phyloP scores from a whole-genome alignment of 2,113 vertebrate species.

The Sceloporus undulatus region DNA sequence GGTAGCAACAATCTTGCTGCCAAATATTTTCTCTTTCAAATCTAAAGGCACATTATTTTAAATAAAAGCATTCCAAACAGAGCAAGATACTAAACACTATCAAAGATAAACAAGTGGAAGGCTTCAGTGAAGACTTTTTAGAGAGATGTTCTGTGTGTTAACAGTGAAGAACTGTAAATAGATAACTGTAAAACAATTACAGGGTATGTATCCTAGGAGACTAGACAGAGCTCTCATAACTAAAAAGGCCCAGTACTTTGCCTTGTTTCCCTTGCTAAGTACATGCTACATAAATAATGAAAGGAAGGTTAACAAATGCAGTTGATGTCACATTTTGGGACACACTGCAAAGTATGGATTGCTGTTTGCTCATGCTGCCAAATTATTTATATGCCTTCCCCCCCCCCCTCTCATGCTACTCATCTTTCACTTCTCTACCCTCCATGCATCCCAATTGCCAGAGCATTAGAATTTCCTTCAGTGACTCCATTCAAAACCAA shows the following conservation, averaged over 20 bases:
- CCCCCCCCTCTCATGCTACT: background rate
- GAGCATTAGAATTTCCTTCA: background rate
- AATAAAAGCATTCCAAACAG: background rate
- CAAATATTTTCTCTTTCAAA: background rate
- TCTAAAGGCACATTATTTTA: background rate
- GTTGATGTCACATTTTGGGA: conserved; percentile 34
- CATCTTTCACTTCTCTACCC: background rate
- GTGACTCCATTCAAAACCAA: background rate
- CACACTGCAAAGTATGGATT: conserved; percentile 36
- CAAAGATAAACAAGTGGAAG: background rate
- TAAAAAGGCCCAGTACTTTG: conserved; percentile 64
- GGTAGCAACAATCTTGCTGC: background rate
- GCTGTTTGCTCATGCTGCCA: conserved; percentile 26
- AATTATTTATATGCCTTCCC: background rate
- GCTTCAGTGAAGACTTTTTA: conserved; percentile 29
- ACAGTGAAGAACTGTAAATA: conserved; percentile 30
- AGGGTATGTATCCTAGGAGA: conserved; percentile 74
- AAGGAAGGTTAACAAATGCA: conserved; percentile 50
- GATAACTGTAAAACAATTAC: conserved; percentile 59
- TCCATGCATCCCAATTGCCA: background rate
- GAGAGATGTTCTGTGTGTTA: conserved; percentile 47
- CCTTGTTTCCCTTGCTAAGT: conserved; percentile 43
- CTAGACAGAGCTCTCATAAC: conserved; percentile 60
- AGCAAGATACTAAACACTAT: background rate
- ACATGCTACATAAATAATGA: conserved; percentile 67